These are phyloP conservation scores for Rhorus exstirpatorius DNA, from an alignment of 2,888 invertebrate genomes.

Conservation along the genomic window DNA sequence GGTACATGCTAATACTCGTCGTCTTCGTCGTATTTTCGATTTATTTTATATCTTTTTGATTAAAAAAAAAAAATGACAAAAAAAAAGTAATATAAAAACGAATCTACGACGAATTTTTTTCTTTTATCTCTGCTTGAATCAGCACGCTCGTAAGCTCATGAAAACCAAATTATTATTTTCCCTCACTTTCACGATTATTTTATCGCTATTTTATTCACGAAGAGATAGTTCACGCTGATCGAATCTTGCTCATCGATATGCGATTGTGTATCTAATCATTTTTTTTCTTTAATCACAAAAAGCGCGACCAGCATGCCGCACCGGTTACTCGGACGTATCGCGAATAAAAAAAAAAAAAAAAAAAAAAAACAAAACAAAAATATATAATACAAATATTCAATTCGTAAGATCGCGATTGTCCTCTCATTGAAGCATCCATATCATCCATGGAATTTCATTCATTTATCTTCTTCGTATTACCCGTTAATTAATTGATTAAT, in stretches of 20 bases:
- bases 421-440: background rate
- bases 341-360: background rate
- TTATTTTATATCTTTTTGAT: background rate
- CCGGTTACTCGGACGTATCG: slow-evolving; percentile 10
- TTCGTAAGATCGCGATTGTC: slow-evolving; percentile 42
- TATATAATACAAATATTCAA: slow-evolving; percentile 31
- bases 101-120: background rate
- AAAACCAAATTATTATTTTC: background rate
- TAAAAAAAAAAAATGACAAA: background rate
- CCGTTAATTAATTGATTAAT: background rate
- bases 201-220: background rate
- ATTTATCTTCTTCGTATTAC: background rate
- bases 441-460: background rate
- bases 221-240: background rate
- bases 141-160: too few relatives aligned
- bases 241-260: slow-evolving; percentile 6
- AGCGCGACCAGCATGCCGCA: slow-evolving; percentile 31
- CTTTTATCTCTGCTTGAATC: too few relatives aligned
- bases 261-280: too few relatives aligned
- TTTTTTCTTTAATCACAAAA: slow-evolving; percentile 10
- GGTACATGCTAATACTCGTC: slow-evolving; percentile 87
- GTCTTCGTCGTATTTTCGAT: slow-evolving; percentile 57
- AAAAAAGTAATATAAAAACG: background rate
- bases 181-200: too few relatives aligned
- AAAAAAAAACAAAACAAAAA: slow-evolving; percentile 18